These are phyloP conservation scores for Lamellibrachia columna DNA, from an alignment of 2,888 invertebrate genomes.

Conservation along the genomic window DNA sequence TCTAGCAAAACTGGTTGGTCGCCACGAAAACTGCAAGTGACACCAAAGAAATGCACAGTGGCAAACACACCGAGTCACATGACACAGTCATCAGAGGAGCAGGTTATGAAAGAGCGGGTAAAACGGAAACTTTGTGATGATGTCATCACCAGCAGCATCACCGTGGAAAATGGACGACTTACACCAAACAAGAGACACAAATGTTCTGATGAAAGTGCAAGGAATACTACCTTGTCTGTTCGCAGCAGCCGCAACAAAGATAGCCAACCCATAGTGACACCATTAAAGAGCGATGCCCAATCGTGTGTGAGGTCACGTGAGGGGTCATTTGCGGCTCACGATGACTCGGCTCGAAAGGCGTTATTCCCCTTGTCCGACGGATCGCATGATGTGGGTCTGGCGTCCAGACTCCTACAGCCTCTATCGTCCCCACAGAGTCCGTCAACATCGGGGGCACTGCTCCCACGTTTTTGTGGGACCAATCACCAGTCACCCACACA, in stretches of 20 bases:
- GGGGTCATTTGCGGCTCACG: background rate
- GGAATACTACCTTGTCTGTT: background rate
- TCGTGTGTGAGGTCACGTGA: background rate
- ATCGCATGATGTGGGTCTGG: background rate
- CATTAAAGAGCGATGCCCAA: background rate
- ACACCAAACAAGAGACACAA: background rate
- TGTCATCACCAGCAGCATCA: background rate
- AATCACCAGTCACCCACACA: constrained; percentile 29
- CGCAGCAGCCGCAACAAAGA: background rate
- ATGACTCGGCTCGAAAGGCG: background rate
- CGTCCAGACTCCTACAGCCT: background rate
- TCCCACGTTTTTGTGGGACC: background rate
- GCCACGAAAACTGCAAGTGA: background rate
- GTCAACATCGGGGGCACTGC: background rate
- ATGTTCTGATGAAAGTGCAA: background rate
- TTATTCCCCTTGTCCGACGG: background rate
- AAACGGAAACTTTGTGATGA: constrained; percentile 7
- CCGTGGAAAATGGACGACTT: background rate
- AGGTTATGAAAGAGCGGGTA: background rate
- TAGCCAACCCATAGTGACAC: background rate
- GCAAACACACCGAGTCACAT: background rate
- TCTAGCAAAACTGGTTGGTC: background rate
- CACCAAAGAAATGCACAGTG: background rate
- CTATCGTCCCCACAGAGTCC: background rate
- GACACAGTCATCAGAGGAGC: background rate